Evolutionary conservation across 1,140 invertebrate species (phyloP).

Genomic region (Dendroctonus valens): DNA sequence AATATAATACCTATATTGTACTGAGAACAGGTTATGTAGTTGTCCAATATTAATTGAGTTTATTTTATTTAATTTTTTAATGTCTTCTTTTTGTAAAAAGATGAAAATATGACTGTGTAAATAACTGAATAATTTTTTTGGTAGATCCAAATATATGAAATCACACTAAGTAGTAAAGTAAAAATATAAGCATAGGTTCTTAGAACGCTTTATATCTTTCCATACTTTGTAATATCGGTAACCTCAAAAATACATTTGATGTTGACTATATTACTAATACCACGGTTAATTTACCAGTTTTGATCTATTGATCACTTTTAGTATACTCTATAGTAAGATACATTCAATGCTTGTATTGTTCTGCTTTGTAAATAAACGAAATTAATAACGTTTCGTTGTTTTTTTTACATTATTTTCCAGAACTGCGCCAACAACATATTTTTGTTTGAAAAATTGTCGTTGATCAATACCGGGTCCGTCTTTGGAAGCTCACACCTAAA

Average conservation of each 20-base stretch:
- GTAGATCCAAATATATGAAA: constrained; percentile 16
- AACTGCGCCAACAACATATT: no score
- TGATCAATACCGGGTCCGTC: no score
- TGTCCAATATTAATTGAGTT: no score
- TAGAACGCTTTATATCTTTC: constrained; percentile 12
- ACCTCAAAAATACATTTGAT: not conserved
- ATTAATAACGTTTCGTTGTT: constrained; percentile 11
- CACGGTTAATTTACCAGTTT: constrained; percentile 27
- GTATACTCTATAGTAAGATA: constrained; percentile 30
- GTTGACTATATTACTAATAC: constrained; percentile 11
- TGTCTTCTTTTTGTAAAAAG: constrained; percentile 11
- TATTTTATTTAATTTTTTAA: no score
- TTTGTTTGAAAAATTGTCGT: no score
- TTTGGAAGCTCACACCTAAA: no score
- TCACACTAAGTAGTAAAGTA: constrained; percentile 8
- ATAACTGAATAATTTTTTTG: constrained; percentile 24
- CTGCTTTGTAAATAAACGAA: constrained; percentile 40
- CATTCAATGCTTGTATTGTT: constrained; percentile 39
- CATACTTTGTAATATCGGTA: not conserved
- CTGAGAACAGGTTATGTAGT: no score
- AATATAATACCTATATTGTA: no score
- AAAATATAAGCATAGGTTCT: constrained; percentile 19
- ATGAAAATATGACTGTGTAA: constrained; percentile 23
- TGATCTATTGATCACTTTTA: constrained; percentile 23
- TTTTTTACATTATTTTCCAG: not conserved